A percentile compares a stretch with the other conserved stretches of the same genome.
These are phyloP conservation scores for Calephelis perditalis DNA, from an alignment of 2,888 invertebrate species.

Conservation along the genomic window DNA sequence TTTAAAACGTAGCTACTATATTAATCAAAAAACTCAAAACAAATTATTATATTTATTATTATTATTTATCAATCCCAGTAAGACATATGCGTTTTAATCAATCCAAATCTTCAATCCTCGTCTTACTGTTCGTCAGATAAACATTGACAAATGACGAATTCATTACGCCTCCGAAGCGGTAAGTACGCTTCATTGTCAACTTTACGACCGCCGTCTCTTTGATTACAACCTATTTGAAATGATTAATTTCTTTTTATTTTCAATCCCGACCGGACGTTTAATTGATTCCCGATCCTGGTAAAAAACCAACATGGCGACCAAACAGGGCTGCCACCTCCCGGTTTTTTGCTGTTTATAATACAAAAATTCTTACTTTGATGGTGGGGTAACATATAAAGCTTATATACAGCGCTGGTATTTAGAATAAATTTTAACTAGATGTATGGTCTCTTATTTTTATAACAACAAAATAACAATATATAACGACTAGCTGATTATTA, in stretches of 20 bases:
- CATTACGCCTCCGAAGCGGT: constrained; percentile 41
- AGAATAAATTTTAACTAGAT: too few species aligned
- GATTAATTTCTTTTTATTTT: constrained; percentile 47
- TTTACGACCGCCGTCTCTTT: constrained; percentile 41
- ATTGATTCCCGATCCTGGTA: constrained; percentile 58
- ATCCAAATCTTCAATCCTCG: constrained; percentile 18
- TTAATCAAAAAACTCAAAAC: too few species aligned
- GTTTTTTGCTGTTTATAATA: too few species aligned
- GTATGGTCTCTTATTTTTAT: too few species aligned
- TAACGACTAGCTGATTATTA: too few species aligned
- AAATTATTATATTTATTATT: too few species aligned
- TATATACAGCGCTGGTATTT: too few species aligned
- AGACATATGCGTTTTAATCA: constrained; percentile 21
- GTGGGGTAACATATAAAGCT: too few species aligned
- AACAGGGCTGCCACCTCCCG: background rate
- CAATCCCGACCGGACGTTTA: constrained; percentile 53
- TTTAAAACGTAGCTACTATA: too few species aligned
- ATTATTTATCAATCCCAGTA: background rate
- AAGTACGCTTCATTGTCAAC: constrained; percentile 41
- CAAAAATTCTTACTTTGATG: too few species aligned
- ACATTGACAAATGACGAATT: constrained; percentile 47
- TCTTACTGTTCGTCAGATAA: constrained; percentile 21
- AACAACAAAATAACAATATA: too few species aligned
- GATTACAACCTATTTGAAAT: constrained; percentile 44
- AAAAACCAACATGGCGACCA: constrained; percentile 51